These are phyloP conservation scores for Phylloscopus collybita DNA, from an alignment of 2,797 vertebrate genomes.

Conservation along the genomic window DNA sequence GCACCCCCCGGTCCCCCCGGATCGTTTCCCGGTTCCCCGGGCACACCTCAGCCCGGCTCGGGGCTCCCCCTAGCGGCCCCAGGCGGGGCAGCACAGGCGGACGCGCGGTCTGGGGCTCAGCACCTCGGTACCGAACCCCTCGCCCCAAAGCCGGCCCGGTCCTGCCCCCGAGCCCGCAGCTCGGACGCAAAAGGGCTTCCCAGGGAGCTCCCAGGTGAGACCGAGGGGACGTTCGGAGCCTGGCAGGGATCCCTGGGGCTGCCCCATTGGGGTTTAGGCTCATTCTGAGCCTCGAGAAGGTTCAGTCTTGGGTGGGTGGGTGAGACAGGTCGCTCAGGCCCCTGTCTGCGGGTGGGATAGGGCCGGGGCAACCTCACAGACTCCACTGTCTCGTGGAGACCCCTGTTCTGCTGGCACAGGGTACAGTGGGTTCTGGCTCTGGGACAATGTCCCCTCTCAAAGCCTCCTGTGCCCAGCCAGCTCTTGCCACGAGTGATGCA, in stretches of 20 bases:
- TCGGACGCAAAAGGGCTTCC: neutral
- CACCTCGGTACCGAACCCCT: neutral
- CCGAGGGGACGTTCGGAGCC: rapidly evolving
- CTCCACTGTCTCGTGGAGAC: rapidly evolving
- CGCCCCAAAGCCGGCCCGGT: neutral
- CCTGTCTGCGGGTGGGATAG: neutral
- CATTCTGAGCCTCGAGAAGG: rapidly evolving
- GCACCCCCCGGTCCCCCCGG: neutral
- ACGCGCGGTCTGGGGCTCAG: neutral
- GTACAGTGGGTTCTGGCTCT: rapidly evolving
- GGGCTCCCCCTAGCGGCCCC: neutral
- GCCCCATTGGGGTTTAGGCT: neutral
- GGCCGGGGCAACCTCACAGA: neutral
- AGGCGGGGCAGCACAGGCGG: neutral
- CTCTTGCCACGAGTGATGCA: rapidly evolving
- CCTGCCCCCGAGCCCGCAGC: neutral
- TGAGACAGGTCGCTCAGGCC: neutral
- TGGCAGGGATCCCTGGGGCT: neutral
- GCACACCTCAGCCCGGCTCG: neutral
- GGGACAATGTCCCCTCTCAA: rapidly evolving
- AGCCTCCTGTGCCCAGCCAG: rapidly evolving
- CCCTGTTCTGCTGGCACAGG: neutral
- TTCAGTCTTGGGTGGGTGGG: neutral
- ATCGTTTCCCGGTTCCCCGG: too few species aligned
- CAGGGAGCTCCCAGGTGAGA: neutral